A percentile compares a stretch with the other conserved stretches of the same genome.
Evolutionary conservation across 2,797 vertebrate genomes (phyloP).

Genomic region (Micromesistius poutassou): DNA sequence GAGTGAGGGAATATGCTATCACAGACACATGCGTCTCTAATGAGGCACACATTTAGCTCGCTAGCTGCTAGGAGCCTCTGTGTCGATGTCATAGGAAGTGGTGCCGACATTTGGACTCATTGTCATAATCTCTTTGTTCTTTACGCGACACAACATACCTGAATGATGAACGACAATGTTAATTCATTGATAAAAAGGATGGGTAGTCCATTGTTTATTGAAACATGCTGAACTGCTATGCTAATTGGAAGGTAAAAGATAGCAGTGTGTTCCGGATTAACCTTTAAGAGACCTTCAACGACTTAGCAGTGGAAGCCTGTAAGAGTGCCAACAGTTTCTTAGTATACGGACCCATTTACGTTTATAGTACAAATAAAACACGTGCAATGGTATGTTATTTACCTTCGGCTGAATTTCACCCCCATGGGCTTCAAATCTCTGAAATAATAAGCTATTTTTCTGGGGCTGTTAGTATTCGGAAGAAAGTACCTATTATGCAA

Average conservation of each 20-base stretch:
- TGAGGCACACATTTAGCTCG: constrained; percentile 25
- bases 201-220: not conserved
- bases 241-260: not conserved
- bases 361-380: not conserved
- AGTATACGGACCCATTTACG: not conserved
- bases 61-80: constrained; percentile 26
- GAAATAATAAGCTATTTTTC: constrained; percentile 67
- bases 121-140: constrained; percentile 27
- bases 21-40: constrained; percentile 30
- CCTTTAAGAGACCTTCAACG: not conserved
- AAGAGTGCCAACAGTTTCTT: not conserved
- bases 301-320: not conserved
- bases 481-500: constrained; percentile 68
- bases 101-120: constrained; percentile 43
- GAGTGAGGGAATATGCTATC: constrained; percentile 6
- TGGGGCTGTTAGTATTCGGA: constrained; percentile 70
- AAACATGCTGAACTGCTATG: not conserved
- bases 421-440: constrained; percentile 8
- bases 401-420: not conserved
- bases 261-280: not conserved
- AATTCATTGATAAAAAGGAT: not conserved
- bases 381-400: constrained; percentile 41
- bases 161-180: not conserved
- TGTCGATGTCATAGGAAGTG: constrained; percentile 29
- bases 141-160: not conserved